A percentile compares a stretch with the other conserved stretches of the same genome.
Conservation (phyloP, 2,797 vertebrate genomes). For the Scarus forsteni region DNA sequence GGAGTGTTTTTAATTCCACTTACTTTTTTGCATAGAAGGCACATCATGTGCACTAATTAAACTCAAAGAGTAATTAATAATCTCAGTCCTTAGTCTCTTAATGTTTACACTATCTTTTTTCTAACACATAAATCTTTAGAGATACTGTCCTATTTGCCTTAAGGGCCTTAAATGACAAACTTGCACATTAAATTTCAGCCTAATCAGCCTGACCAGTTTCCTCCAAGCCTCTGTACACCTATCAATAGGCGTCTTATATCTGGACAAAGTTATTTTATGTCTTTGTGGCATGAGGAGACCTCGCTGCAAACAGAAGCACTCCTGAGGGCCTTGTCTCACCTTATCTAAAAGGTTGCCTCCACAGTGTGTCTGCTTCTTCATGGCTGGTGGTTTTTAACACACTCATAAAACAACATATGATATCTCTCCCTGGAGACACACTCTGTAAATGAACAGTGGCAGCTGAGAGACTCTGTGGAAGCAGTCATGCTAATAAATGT, state of each 20-base stretch:
- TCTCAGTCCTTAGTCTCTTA: no score
- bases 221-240: constrained; percentile 1
- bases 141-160: no score
- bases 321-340: constrained; percentile 52
- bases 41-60: no score
- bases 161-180: background rate
- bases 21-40: no score
- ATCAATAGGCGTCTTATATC: constrained; percentile 36
- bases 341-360: constrained; percentile 60
- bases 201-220: constrained; percentile 4
- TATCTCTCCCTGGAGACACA: constrained; percentile 59
- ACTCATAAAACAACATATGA: constrained; percentile 62
- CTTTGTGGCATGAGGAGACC: constrained; percentile 25
- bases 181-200: background rate
- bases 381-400: constrained; percentile 49
- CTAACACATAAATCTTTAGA: no score
- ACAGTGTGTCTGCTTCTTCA: constrained; percentile 38
- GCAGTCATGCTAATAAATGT: constrained; percentile 63
- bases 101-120: no score
- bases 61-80: no score
- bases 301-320: constrained; percentile 42
- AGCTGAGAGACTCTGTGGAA: constrained; percentile 49
- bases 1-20: no score
- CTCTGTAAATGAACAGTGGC: constrained; percentile 61
- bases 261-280: constrained; percentile 39